Conservation (phyloP, 2,113 vertebrate species). For the Gallinago undulata region DNA sequence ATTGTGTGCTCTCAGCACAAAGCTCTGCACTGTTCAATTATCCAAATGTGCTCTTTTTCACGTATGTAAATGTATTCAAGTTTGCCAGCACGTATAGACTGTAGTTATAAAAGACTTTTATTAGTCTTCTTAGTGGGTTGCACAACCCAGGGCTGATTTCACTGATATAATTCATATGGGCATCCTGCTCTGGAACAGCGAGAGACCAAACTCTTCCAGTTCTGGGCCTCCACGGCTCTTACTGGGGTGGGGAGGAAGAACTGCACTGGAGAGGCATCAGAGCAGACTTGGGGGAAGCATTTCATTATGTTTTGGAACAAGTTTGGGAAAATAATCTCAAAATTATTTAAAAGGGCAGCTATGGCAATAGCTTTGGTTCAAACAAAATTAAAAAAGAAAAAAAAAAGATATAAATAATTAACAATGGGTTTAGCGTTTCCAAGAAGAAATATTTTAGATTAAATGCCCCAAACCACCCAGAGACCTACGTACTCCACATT, state of each 20-base stretch:
- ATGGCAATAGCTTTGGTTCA: not conserved
- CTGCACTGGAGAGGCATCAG: not conserved
- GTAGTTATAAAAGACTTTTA: not conserved
- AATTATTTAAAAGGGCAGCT: not conserved
- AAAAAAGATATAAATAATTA: not conserved
- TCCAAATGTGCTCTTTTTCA: not conserved
- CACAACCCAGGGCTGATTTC: not conserved
- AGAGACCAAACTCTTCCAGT: not conserved
- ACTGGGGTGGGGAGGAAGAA: not conserved
- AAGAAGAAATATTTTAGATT: not conserved
- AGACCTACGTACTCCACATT: not conserved
- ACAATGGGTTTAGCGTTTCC: not conserved
- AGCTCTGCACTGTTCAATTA: slow-evolving; percentile 17
- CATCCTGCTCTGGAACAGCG: not conserved
- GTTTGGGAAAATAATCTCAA: not conserved
- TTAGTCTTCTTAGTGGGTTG: not conserved
- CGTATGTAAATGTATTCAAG: slow-evolving; percentile 1
- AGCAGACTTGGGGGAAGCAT: not conserved
- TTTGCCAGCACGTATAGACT: not conserved
- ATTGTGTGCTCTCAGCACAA: not conserved
- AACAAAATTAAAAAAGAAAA: not conserved
- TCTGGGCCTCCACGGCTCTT: not conserved
- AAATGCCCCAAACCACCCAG: not conserved
- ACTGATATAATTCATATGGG: not conserved
- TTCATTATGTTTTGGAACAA: not conserved